phyloP scores from a whole-genome alignment of 2,113 vertebrate genomes.

The Tympanuchus pallidicinctus region DNA sequence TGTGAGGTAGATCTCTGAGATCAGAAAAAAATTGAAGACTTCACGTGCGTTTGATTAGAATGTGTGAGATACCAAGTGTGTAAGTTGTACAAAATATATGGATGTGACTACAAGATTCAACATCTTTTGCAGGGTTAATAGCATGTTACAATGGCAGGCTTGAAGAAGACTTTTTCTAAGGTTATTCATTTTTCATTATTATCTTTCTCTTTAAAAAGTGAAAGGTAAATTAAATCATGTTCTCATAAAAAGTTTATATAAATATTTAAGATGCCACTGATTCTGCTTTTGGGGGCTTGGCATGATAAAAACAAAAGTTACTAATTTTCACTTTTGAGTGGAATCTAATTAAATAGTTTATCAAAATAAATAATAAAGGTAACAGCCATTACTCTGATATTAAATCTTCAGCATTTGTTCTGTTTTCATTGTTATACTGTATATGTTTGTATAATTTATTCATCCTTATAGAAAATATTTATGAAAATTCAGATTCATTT shows the following conservation, averaged over 20 bases:
- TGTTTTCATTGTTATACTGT: background rate
- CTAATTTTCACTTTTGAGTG: background rate
- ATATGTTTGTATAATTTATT: background rate
- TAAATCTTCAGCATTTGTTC: background rate
- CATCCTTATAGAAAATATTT: background rate
- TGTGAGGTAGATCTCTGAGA: background rate
- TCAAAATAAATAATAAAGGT: background rate
- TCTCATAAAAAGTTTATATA: background rate
- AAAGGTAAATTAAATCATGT: background rate
- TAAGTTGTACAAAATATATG: background rate
- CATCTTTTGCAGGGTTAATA: fast-evolving
- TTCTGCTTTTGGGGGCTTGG: background rate
- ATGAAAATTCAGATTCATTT: background rate
- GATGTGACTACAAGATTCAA: background rate
- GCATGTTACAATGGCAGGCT: background rate
- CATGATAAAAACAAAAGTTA: background rate
- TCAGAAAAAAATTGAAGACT: background rate
- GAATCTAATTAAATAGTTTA: background rate
- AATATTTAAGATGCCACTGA: background rate
- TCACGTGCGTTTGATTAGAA: background rate
- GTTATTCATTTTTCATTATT: background rate
- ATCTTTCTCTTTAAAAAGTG: background rate
- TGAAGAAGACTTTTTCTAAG: background rate
- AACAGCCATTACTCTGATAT: background rate
- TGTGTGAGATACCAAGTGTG: background rate